Base-by-base conservation (phyloP, 2,888 invertebrate species). In the Quadroppia sp. region DNA sequence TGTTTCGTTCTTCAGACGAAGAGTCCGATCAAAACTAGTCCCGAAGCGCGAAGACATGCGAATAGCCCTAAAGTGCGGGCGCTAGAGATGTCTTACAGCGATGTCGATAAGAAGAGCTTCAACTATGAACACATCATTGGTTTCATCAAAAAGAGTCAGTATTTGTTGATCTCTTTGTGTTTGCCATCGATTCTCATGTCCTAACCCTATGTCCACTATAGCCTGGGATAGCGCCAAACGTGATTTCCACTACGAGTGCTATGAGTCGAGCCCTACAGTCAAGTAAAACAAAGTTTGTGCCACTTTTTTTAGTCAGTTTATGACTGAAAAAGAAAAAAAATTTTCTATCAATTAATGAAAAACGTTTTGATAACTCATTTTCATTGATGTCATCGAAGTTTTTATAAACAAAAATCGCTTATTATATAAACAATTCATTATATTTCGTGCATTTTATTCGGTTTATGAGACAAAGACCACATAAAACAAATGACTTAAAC, bases 91-190 rank as follows among this genome's bases (percentile, higher is more conserved):
- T 23, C 36, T 3, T 67, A 67, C 15, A 67, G 36, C 13, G 73
- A 73, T 53, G 73, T 64, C 32, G 73, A 73, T 53, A 67, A 45
- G n/a, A 56, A 36, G 30, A 73, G 50, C 48, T 73, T 73, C 36
- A 73, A 73, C 30, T 73, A 73, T 30, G 50, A 50, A 17, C 69
- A 73, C 17, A 73, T 73, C 30, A 48, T 73, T 25, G 48, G 45
- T 50, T 73, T 69, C 42, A 73, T 73, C 30, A 50, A 50, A 48
- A 69, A 48, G 11, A 69, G 73, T 73, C 53, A 53, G 32, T 69
- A 25, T 2, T 56, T 56, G 17, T 11, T 15, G 56, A 6, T 56
- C 11, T 25, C 28, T 28, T 59, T 25, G 15, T 25, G 61, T 17
- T 25, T 61, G 15, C 11, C 1, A 61, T 61, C 1, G 59, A 32